phyloP scores from a whole-genome alignment of 2,113 vertebrate genomes.

The Notechis scutatus region DNA sequence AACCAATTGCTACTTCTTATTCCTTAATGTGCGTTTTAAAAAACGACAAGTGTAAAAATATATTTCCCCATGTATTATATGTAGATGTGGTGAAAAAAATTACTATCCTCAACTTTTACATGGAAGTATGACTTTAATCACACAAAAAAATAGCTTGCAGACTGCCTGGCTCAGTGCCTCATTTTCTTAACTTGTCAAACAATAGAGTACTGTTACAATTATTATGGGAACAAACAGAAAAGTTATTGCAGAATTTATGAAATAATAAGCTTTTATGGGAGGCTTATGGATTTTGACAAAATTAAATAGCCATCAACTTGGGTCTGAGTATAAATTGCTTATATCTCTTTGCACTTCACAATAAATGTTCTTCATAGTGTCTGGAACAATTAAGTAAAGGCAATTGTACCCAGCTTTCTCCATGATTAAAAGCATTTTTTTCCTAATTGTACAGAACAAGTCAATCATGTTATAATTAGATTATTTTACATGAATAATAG shows the following conservation, averaged over 20 bases:
- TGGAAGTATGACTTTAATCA: constrained; percentile 14
- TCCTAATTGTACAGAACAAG: neutral
- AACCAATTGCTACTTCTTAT: neutral
- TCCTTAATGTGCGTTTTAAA: neutral
- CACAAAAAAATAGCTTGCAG: neutral
- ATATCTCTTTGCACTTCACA: neutral
- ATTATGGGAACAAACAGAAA: neutral
- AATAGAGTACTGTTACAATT: constrained; percentile 14
- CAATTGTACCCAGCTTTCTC: neutral
- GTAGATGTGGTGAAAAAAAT: neutral
- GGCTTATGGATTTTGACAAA: neutral
- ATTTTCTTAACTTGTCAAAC: neutral
- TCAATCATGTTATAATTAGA: neutral
- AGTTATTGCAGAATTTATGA: neutral
- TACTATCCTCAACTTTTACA: constrained; percentile 6
- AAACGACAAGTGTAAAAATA: neutral
- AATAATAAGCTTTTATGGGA: neutral
- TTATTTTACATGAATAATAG: neutral
- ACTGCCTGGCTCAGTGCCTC: neutral
- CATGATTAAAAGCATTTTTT: neutral
- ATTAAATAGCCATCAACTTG: neutral
- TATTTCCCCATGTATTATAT: constrained; percentile 5
- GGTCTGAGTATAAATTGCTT: neutral
- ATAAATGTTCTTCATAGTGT: neutral
- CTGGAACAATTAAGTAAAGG: neutral